Evolutionary conservation across 2,797 vertebrate species (phyloP).

Genomic region (Sebastes baramenuke): DNA sequence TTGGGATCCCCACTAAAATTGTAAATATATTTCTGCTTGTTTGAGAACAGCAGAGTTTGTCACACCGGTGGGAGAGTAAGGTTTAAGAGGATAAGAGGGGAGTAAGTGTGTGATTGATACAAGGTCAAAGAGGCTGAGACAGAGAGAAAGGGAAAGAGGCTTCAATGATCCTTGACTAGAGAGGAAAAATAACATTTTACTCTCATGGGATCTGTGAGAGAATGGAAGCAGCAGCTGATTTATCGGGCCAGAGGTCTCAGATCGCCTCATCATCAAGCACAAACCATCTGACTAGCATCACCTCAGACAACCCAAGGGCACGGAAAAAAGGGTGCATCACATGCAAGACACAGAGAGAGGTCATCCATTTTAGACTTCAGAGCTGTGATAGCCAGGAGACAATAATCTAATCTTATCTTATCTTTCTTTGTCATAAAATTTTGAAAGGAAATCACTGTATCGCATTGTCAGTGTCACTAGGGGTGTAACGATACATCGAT

Average conservation of each 20-base stretch:
- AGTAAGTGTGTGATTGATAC: constrained; percentile 1
- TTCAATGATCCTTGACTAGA: not conserved
- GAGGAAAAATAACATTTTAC: constrained; percentile 14
- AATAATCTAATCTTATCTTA: not conserved
- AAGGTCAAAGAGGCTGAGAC: constrained; percentile 37
- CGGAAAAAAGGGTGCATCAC: not conserved
- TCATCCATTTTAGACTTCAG: not conserved
- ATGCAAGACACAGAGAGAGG: constrained; percentile 4
- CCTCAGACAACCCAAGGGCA: constrained; percentile 33
- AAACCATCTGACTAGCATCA: constrained; percentile 51
- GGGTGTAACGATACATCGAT: no score
- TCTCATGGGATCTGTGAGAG: constrained; percentile 31
- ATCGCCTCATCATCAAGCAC: not conserved
- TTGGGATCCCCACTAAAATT: not conserved
- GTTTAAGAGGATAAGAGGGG: constrained; percentile 11
- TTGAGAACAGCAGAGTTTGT: not conserved
- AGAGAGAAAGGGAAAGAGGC: constrained; percentile 1
- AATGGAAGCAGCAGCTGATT: constrained; percentile 57
- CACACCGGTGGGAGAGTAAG: not conserved
- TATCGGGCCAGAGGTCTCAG: constrained; percentile 30
- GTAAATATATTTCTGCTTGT: not conserved
- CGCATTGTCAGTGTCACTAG: not conserved
- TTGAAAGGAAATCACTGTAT: not conserved
- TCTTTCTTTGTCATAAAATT: not conserved
- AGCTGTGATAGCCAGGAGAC: not conserved